Base-by-base conservation (phyloP, 2,797 vertebrate species). In the Peromyscus melanophrys region DNA sequence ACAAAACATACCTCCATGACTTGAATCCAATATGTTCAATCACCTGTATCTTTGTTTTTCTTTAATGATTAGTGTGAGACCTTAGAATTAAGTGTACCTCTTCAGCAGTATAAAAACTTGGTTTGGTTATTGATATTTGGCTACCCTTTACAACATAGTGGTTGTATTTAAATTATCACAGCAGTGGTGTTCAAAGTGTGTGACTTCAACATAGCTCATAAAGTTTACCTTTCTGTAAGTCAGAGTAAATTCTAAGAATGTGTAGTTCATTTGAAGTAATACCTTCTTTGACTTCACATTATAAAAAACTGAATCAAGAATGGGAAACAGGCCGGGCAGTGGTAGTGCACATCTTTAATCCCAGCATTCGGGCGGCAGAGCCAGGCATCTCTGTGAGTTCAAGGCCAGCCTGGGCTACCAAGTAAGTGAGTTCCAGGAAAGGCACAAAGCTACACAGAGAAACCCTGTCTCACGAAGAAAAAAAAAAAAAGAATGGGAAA, bases 201-300 rank as follows among this genome's bases (percentile, higher is more conserved):
- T 61, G 69, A 75, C 80, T 43, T 81, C 85, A 29, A 40, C 84
- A 34, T 65, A 25, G 19, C 16, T 83, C 6, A 7, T 76, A 43
- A 76, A 37, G 80, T 43, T 57, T 92, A 77, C 73, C 31, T 97
- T 92, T 55, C 43, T 95, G 0, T 75, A 92, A 82, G 17, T 90
- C 84, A 92, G n/a, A 16, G 81, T 94, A 96, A 55, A 94, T 89
- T 94, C 17, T 84, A 94, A 88, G 95, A 86, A n/a, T 76, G 49
- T 0, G 0, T 83, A 61, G 63, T 93, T 93, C 49, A 49, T 67
- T 97, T 92, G n/a, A 94, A 92, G 77, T 27, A 88, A 23, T 85
- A 17, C 52, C 27, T 96, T 29, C 52, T 96, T 96, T 94, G 71
- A 61, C 59, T 40, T 95, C 71, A 31, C 81, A 73, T 49, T 92